Evolutionary conservation across 1,140 invertebrate genomes (phyloP).

Genomic region (Drosophila tani): DNA sequence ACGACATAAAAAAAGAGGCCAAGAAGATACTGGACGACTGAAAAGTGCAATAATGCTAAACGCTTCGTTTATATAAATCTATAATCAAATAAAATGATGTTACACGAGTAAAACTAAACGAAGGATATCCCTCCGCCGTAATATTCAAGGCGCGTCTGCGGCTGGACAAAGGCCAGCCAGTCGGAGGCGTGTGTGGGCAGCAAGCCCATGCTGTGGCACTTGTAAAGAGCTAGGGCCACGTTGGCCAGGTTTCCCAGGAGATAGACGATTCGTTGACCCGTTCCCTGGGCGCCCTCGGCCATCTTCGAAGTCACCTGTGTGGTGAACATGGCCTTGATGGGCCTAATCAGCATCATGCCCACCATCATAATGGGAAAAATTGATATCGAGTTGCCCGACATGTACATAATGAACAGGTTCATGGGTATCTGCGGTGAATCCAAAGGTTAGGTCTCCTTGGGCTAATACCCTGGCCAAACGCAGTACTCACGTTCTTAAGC

Average conservation of each 20-base stretch:
- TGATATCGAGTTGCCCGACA: constrained; percentile 99
- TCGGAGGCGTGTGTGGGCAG: constrained; percentile 99
- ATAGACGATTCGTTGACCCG: constrained; percentile 97
- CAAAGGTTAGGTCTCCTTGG: constrained; percentile 2
- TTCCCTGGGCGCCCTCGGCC: constrained; percentile 96
- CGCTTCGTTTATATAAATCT: constrained; percentile 51
- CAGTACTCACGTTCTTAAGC: constrained; percentile 85
- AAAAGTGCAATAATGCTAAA: constrained; percentile 13
- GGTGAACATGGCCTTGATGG: constrained; percentile 97
- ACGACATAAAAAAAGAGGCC: constrained; percentile 76
- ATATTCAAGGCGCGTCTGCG: constrained; percentile 94
- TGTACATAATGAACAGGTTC: constrained; percentile 99
- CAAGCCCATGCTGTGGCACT: constrained; percentile 99
- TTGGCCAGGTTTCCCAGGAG: constrained; percentile 97
- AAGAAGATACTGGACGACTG: constrained; percentile 76
- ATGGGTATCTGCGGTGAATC: constrained; percentile 90
- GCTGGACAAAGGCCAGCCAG: constrained; percentile 99
- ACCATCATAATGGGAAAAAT: constrained; percentile 99
- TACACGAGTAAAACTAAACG: constrained; percentile 63
- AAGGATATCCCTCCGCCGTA: constrained; percentile 93
- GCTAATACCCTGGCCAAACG: too few relatives aligned
- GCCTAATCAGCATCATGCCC: constrained; percentile 98
- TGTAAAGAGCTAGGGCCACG: constrained; percentile 97
- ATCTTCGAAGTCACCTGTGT: constrained; percentile 97
- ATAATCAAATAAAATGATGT: constrained; percentile 59